Base-by-base conservation (phyloP, 2,113 vertebrate genomes). In the Alligator mississippiensis region DNA sequence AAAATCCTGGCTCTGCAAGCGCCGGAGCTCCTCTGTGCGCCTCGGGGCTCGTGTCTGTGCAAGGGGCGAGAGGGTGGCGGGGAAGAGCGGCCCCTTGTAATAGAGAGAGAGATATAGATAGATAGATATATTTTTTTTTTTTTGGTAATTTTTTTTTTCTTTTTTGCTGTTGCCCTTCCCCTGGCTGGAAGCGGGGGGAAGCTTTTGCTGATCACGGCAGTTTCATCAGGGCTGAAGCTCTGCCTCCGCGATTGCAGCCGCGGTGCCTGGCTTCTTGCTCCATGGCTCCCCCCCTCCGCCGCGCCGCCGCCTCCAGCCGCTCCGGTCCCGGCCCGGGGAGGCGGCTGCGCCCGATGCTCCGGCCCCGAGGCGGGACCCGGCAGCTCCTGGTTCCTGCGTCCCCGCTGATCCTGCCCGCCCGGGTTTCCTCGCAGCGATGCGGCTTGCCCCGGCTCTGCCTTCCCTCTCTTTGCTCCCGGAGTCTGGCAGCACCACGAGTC, bases 171-270 rank as follows among this genome's bases (percentile, higher is more conserved):
- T 19, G 16, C 70, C 16, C 38, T 25, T n/a, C 30, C 57, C 14
- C 57, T 25, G 28, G 62, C 83, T 70, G 18, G 54, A 27, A 24
- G 63, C 28, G 63, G 25, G 55, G 63, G 80, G 86, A 86, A 80
- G 80, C 89, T 89, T 95, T 91, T 92, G 96, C 96, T 95, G 96
- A 96, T 95, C 95, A 82, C 76, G 85, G 96, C 94, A 93, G 86
- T 90, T 92, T 64, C 80, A 55, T 74, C 90, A 74, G 84, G 74
- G 80, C 90, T 87, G 82, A 85, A 72, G n/a, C 14, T 7, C 72
- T 30, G 92, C 90, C 82, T 76, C 90, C 83, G 89, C 89, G 93
- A 75, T 28, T 17, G 94, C 93, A 55, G 96, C 86, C 77, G 70
- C n/a, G n/a, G n/a, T n/a, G n/a, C n/a, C 85, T 75, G 91, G 93